Percentiles rank a stretch among this genome's conserved stretches.
Conservation (phyloP, 2,888 invertebrate species). For the Noctua comes region DNA sequence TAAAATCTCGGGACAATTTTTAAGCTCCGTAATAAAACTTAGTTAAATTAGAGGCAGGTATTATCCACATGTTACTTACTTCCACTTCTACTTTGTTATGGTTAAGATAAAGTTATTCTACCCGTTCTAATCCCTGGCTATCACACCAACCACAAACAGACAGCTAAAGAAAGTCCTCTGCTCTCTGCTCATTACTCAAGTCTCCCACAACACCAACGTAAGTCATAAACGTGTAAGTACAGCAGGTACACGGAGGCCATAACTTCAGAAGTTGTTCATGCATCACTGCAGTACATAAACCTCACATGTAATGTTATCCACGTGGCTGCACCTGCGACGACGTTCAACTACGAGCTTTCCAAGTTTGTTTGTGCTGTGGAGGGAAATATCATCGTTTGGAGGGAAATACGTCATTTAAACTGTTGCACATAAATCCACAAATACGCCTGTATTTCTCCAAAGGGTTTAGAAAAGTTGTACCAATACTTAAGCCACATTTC, state of each 20-base stretch:
- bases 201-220: neutral
- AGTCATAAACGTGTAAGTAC: constrained; percentile 13
- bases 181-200: neutral
- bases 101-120: neutral
- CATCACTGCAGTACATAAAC: constrained; percentile 30
- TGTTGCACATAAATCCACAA: neutral
- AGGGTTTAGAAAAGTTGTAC: neutral
- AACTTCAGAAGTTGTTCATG: constrained; percentile 26
- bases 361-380: constrained; percentile 18
- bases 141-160: neutral
- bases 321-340: constrained; percentile 33
- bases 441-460: neutral
- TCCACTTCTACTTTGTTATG: too few species aligned
- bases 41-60: neutral
- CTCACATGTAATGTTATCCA: constrained; percentile 10
- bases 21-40: neutral
- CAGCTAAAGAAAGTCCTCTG: neutral
- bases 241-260: constrained; percentile 12
- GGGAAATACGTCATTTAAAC: neutral
- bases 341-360: constrained; percentile 13
- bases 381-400: neutral
- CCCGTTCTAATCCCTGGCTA: neutral
- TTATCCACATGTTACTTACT: neutral
- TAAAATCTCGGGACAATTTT: neutral
- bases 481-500: neutral